A percentile compares a stretch with the other conserved stretches of the same genome.
These are phyloP conservation scores for Petromus typicus DNA, from an alignment of 2,113 vertebrate genomes.

Conservation along the genomic window DNA sequence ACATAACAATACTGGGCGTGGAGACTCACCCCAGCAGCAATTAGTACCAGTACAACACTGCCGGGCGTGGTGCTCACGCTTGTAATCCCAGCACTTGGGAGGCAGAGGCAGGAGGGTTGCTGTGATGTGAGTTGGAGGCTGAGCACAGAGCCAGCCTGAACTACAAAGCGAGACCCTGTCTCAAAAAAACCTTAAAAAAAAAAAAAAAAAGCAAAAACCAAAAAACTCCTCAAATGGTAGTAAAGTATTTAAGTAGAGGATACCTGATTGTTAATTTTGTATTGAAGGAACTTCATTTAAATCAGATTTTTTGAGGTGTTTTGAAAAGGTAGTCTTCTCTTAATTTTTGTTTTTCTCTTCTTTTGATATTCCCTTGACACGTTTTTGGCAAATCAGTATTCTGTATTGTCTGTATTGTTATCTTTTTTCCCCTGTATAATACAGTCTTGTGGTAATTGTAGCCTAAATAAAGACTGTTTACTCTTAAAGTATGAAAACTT, in stretches of 20 bases:
- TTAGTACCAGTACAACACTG: too few relatives aligned
- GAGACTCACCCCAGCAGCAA: too few relatives aligned
- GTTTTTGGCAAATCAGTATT: neutral
- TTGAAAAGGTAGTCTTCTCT: neutral
- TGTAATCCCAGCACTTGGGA: too few relatives aligned
- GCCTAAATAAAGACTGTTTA: neutral
- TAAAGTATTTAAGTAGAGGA: slow-evolving; percentile 13
- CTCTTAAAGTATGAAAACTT: neutral
- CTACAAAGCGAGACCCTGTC: too few relatives aligned
- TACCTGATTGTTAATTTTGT: neutral
- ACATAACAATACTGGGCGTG: too few relatives aligned
- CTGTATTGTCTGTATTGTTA: slow-evolving; percentile 20
- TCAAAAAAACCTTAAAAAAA: too few relatives aligned
- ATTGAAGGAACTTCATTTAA: slow-evolving; percentile 17
- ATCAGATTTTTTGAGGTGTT: neutral
- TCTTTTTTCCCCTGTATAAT: neutral
- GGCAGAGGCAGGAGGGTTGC: too few relatives aligned
- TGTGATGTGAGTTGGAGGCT: too few relatives aligned
- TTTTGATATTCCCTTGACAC: neutral
- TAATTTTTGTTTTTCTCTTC: neutral
- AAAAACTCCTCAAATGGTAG: neutral
- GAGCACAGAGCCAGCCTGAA: too few relatives aligned
- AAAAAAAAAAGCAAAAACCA: neutral
- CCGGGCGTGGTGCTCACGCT: too few relatives aligned
- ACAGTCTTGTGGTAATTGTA: neutral